Conservation (phyloP, 2,888 invertebrate species). For the Caenorhabditis sp. region DNA sequence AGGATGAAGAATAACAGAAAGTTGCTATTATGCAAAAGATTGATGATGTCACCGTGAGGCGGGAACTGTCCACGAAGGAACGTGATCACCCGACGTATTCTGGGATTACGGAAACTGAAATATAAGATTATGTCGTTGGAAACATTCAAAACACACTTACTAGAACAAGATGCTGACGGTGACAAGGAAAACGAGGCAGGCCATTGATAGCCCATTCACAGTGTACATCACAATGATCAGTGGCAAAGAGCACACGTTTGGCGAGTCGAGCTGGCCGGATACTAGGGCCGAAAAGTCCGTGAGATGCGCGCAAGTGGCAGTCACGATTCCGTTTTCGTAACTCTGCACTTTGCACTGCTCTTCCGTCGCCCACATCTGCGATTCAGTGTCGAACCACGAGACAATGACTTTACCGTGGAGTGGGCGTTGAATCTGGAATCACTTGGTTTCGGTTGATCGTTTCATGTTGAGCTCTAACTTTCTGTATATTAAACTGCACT, state of each 20-base stretch:
- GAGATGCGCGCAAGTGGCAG: conserved; percentile 65
- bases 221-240: conserved; percentile 45
- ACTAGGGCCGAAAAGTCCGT: conserved; percentile 68
- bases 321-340: conserved; percentile 48
- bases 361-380: conserved; percentile 46
- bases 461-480: conserved; percentile 7
- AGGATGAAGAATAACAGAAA: conserved; percentile 45
- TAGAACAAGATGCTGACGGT: conserved; percentile 18
- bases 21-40: conserved; percentile 14
- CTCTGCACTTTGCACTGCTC: conserved; percentile 50
- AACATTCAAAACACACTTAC: conserved; percentile 26
- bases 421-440: conserved; percentile 53
- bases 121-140: neutral
- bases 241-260: conserved; percentile 52
- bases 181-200: conserved; percentile 42
- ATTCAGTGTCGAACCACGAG: conserved; percentile 58
- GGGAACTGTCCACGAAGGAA: conserved; percentile 26
- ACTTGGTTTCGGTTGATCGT: neutral
- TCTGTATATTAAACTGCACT: conserved; percentile 55
- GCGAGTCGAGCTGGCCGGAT: conserved; percentile 46
- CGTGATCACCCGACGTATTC: neutral
- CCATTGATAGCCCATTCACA: conserved; percentile 48
- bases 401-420: conserved; percentile 59
- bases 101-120: conserved; percentile 17
- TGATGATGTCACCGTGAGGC: conserved; percentile 20